Evolutionary conservation across 2,888 invertebrate genomes (phyloP).

Genomic region (Ochropleura plecta): DNA sequence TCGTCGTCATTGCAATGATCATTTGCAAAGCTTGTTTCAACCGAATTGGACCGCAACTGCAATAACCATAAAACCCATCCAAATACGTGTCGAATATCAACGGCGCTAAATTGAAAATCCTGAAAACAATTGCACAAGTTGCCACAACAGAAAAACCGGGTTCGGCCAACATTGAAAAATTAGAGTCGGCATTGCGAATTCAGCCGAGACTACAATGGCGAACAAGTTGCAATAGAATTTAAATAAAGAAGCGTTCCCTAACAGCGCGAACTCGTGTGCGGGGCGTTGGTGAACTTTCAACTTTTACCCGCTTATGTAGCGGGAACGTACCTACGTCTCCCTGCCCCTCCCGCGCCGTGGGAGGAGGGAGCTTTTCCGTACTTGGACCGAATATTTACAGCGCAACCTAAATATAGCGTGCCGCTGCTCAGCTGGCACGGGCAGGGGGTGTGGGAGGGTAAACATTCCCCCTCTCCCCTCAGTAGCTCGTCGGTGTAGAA

Average conservation of each 20-base stretch:
- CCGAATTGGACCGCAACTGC: constrained; percentile 79
- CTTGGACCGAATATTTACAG: constrained; percentile 90
- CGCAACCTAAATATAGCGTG: constrained; percentile 91
- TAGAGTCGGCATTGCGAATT: constrained; percentile 83
- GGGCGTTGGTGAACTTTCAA: constrained; percentile 90
- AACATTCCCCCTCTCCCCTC: constrained; percentile 80
- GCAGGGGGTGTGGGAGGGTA: constrained; percentile 82
- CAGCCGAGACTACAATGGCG: constrained; percentile 86
- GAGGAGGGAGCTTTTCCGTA: constrained; percentile 82
- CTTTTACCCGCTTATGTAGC: constrained; percentile 87
- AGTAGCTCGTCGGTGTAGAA: constrained; percentile 73
- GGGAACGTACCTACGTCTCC: constrained; percentile 71
- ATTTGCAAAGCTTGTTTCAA: constrained; percentile 79
- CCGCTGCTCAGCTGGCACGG: constrained; percentile 89
- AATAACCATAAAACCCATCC: constrained; percentile 77
- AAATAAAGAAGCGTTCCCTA: constrained; percentile 89
- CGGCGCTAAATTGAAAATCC: constrained; percentile 75
- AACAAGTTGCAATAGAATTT: constrained; percentile 91
- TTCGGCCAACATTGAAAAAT: constrained; percentile 82
- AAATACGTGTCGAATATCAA: constrained; percentile 75
- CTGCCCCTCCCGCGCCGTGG: constrained; percentile 63
- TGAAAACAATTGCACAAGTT: constrained; percentile 78
- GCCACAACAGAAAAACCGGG: constrained; percentile 72
- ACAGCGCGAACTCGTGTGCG: constrained; percentile 85
- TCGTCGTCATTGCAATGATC: constrained; percentile 74